These are phyloP conservation scores for Theristicus caerulescens DNA, from an alignment of 2,113 vertebrate genomes.

Conservation along the genomic window DNA sequence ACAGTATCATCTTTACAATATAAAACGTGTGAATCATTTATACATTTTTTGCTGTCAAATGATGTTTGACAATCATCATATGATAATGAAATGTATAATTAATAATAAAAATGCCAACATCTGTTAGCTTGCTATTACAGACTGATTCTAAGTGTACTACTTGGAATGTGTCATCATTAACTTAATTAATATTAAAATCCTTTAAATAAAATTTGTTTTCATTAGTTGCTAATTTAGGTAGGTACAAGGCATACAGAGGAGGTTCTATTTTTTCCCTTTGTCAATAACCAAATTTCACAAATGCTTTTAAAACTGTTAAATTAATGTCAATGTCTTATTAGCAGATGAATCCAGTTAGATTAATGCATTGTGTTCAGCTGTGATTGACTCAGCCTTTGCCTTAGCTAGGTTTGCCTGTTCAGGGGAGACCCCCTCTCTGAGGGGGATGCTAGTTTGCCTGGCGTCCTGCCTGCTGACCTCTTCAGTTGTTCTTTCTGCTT, in stretches of 20 bases:
- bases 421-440: neutral
- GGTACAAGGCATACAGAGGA: slow-evolving; percentile 57
- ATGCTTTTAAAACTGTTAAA: slow-evolving; percentile 54
- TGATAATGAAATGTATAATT: slow-evolving; percentile 87
- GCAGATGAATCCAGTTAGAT: slow-evolving; percentile 44
- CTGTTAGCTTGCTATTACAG: slow-evolving; percentile 80
- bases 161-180: slow-evolving; percentile 80
- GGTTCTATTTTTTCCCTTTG: slow-evolving; percentile 37
- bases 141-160: slow-evolving; percentile 75
- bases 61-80: slow-evolving; percentile 82
- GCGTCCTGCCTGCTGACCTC: neutral
- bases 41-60: slow-evolving; percentile 68
- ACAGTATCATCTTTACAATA: slow-evolving; percentile 30
- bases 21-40: slow-evolving; percentile 73
- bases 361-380: neutral
- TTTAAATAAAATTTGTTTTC: slow-evolving; percentile 81
- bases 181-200: slow-evolving; percentile 83
- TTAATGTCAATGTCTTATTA: neutral
- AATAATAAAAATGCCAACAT: slow-evolving; percentile 86
- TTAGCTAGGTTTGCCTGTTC: neutral
- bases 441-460: neutral
- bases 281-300: slow-evolving; percentile 53
- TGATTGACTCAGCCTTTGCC: neutral
- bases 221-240: slow-evolving; percentile 75
- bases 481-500: neutral